Percentiles rank a stretch among this genome's conserved stretches.
phyloP scores from a whole-genome alignment of 2,888 invertebrate genomes.

The Metopia argyrocephala region DNA sequence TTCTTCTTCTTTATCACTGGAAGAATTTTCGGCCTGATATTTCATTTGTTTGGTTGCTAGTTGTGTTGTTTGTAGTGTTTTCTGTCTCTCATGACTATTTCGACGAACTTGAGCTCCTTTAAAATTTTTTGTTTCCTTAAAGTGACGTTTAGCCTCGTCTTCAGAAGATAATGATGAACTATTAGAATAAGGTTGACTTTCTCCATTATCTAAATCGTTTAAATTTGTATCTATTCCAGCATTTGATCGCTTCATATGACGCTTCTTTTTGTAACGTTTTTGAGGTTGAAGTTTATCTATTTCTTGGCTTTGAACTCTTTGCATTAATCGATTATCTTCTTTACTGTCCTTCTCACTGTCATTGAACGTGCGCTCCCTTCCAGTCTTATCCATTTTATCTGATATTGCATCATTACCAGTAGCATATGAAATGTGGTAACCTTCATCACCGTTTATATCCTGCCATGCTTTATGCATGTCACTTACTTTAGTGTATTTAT shows the following conservation, averaged over 20 bases:
- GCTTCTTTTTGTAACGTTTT: conserved; percentile 56
- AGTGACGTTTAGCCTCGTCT: conserved; percentile 73
- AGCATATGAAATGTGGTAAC: background rate
- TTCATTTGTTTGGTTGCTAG: conserved; percentile 2
- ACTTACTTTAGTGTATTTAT: conserved; percentile 72
- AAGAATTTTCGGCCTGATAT: background rate
- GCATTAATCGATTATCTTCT: conserved; percentile 31
- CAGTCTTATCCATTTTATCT: background rate
- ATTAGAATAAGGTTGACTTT: conserved; percentile 55
- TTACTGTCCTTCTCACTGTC: background rate
- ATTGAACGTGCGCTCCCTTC: background rate
- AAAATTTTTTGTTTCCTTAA: conserved; percentile 6
- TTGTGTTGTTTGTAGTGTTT: background rate
- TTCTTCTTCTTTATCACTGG: conserved; percentile 1
- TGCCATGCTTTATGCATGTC: conserved; percentile 77
- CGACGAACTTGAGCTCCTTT: conserved; percentile 16
- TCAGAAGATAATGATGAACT: conserved; percentile 79
- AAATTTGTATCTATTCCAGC: conserved; percentile 44
- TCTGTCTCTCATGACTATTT: conserved; percentile 39
- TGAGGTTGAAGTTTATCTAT: conserved; percentile 34
- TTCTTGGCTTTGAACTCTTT: conserved; percentile 23
- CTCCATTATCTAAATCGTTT: conserved; percentile 29
- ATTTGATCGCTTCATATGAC: conserved; percentile 56
- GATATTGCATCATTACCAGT: conserved; percentile 7
- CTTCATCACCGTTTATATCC: conserved; percentile 71